Base-by-base conservation (phyloP, 2,888 invertebrate genomes). In the Cataglyphis albicans region DNA sequence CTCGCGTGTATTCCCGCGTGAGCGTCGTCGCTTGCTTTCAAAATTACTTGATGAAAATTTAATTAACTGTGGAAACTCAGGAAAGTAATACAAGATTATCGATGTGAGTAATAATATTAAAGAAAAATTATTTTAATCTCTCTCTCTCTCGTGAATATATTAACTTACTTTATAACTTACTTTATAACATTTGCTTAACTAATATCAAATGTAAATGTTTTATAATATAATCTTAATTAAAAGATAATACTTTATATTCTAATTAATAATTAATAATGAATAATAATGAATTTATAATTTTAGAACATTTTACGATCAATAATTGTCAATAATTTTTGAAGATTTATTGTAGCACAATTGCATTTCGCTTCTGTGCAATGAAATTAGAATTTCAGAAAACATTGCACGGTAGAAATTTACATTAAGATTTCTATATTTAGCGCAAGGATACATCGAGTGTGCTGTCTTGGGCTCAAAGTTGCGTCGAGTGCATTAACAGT, bases 361-460 rank as follows among this genome's bases (percentile, higher is more conserved):
- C 18, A 6, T 29, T 18, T 21, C 44, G 41, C 29, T 68, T 59
- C 35, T 9, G 57, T 59, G 15, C 21, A 25, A 32, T 44, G 41
- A 44, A 10, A 25, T 57, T 41, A 9, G 25, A 76, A 15, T 25
- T 15, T 7, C 12, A 38, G 0, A 57, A 67, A 57, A 67, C 38
- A 52, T 75, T 5, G 64, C 9, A n/a, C 41, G 29, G 21, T 57
- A 59, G 7, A 78, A 78, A 59, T 68, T 68, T 68, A 35, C 70
- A 59, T 80, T 68, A 48, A 70, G 70, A 70, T 80, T 70, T 80
- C 78, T 80, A 80, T 70, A 80, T 80, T 80, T 80, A 80, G 59
- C 68, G 78, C 78, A 78, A 78, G 68, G 78, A 78, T 78, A 68
- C 59, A 38, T 61, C 78, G 68, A 80, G 68, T 65, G 76, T 12